phyloP scores from a whole-genome alignment of 2,113 vertebrate genomes.

The Epinephelus cyanopodus region DNA sequence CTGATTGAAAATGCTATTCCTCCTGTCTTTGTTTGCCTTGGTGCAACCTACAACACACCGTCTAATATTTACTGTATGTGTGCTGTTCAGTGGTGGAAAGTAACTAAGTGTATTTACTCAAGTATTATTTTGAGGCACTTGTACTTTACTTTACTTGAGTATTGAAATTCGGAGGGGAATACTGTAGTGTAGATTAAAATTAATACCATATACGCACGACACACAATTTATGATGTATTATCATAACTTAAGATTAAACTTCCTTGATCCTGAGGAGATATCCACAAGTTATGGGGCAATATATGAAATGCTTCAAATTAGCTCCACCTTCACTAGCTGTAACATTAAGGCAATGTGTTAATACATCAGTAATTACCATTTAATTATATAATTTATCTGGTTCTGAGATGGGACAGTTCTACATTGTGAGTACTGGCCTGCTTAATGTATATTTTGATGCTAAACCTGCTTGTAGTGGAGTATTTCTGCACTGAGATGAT shows the following conservation, averaged over 20 bases:
- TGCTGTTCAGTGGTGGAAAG: not conserved
- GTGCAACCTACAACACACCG: not conserved
- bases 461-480: not conserved
- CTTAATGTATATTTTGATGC: no score
- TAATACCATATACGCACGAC: not conserved
- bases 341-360: no score
- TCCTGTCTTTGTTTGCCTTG: not conserved
- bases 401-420: no score
- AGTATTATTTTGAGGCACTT: not conserved
- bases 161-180: not conserved
- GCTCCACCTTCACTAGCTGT: no score
- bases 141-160: no score
- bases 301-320: no score
- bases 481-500: not conserved
- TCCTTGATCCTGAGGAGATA: not conserved
- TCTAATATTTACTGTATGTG: no score
- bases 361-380: no score
- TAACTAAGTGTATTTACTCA: not conserved
- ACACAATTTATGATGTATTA: not conserved
- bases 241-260: not conserved
- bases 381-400: no score
- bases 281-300: not conserved
- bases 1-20: not conserved
- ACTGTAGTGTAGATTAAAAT: not conserved
- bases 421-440: not conserved